These are phyloP conservation scores for Steinernema khuongi DNA, from an alignment of 1,140 invertebrate genomes.

Conservation along the genomic window DNA sequence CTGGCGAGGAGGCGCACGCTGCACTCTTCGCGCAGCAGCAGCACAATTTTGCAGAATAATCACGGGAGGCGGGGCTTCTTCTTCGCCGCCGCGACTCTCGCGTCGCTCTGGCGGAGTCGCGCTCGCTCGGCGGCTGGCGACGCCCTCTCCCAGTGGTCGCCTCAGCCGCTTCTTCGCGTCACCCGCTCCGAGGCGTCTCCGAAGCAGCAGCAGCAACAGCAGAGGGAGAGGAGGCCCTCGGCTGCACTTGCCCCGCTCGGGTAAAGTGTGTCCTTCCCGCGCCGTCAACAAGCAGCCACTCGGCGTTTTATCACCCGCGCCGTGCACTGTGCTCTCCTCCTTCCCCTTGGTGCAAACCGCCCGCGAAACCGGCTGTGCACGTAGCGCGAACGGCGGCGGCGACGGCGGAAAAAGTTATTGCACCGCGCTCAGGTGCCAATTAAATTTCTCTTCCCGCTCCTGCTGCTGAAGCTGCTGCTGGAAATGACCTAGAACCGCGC, in stretches of 20 bases:
- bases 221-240: neutral
- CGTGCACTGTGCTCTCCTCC: too few species aligned
- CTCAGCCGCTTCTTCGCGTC: neutral
- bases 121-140: neutral
- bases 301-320: too few species aligned
- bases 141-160: neutral
- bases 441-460: too few species aligned
- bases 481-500: too few species aligned
- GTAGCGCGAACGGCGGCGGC: too few species aligned
- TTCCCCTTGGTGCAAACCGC: too few species aligned
- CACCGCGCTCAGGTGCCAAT: too few species aligned
- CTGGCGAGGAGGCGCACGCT: neutral
- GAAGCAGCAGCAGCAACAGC: neutral
- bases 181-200: neutral
- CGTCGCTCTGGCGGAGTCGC: neutral
- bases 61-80: neutral
- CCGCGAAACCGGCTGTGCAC: too few species aligned
- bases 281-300: neutral
- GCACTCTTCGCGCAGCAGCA: neutral
- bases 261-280: too few species aligned
- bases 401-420: too few species aligned
- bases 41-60: conserved; percentile 13
- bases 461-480: too few species aligned
- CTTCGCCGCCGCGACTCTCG: neutral
- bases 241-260: neutral